Conservation (phyloP, 2,888 invertebrate species). For the Scotopteryx bipunctaria region DNA sequence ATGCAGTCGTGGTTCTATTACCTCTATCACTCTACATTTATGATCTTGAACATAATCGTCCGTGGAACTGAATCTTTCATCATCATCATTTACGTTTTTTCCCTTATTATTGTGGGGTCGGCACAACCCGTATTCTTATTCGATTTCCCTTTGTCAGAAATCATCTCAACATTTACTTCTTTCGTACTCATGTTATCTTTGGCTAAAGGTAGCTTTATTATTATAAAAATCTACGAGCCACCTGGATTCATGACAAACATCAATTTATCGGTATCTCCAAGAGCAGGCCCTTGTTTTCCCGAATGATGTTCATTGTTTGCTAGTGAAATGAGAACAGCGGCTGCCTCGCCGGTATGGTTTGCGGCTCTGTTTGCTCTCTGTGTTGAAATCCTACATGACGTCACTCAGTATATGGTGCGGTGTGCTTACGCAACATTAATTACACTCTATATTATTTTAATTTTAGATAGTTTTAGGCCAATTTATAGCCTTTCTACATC, state of each 20-base stretch:
- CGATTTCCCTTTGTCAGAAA: no score
- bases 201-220: no score
- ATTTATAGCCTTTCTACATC: slow-evolving; percentile 5
- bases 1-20: neutral
- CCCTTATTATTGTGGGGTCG: no score
- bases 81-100: no score
- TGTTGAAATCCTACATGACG: slow-evolving; percentile 70
- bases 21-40: neutral
- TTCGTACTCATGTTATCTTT: no score
- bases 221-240: neutral
- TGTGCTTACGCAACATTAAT: slow-evolving; percentile 51
- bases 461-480: slow-evolving; percentile 24
- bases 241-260: neutral
- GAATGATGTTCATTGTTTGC: slow-evolving; percentile 60
- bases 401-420: slow-evolving; percentile 52
- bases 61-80: no score
- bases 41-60: neutral
- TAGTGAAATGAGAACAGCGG: slow-evolving; percentile 66
- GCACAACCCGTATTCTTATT: no score
- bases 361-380: slow-evolving; percentile 62
- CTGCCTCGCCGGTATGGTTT: slow-evolving; percentile 45
- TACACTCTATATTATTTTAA: slow-evolving; percentile 22
- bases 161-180: no score
- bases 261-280: slow-evolving; percentile 23
- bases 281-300: slow-evolving; percentile 45